Evolutionary conservation across 2,888 invertebrate species (phyloP).

Genomic region (Xylocampa areola): DNA sequence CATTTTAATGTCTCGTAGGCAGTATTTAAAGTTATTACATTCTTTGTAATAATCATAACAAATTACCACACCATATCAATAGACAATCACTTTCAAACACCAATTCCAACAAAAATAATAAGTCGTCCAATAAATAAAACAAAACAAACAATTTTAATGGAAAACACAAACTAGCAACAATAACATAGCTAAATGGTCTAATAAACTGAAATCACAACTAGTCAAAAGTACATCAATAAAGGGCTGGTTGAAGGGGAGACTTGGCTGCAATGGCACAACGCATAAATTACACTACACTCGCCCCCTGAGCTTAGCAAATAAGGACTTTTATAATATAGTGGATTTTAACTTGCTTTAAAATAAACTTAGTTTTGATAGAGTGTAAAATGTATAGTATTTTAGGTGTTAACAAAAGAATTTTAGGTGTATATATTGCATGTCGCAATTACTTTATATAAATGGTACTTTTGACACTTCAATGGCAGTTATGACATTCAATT

Average conservation of each 20-base stretch:
- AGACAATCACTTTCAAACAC: slow-evolving; percentile 33
- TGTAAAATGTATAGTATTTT: background rate
- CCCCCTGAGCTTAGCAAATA: slow-evolving; percentile 61
- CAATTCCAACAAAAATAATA: slow-evolving; percentile 21
- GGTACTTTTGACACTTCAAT: background rate
- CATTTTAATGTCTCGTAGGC: too few relatives aligned
- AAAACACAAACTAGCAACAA: slow-evolving; percentile 70
- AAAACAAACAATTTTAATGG: slow-evolving; percentile 54
- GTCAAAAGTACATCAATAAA: slow-evolving; percentile 87
- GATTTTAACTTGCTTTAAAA: slow-evolving; percentile 59
- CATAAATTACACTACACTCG: slow-evolving; percentile 74
- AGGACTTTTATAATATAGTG: slow-evolving; percentile 51
- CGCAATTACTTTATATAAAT: background rate
- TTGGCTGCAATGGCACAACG: slow-evolving; percentile 71
- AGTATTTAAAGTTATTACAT: too few relatives aligned
- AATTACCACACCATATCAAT: slow-evolving; percentile 21
- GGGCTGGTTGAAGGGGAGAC: slow-evolving; percentile 68
- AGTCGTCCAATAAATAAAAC: slow-evolving; percentile 43
- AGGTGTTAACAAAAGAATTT: background rate
- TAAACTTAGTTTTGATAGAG: slow-evolving; percentile 20
- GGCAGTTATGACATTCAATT: background rate
- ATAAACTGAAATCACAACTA: slow-evolving; percentile 86
- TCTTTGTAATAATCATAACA: background rate
- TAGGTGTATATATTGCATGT: background rate
- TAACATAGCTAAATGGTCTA: slow-evolving; percentile 79